These are phyloP conservation scores for Pogonocichla stellata DNA, from an alignment of 2,113 vertebrate genomes.

Conservation along the genomic window DNA sequence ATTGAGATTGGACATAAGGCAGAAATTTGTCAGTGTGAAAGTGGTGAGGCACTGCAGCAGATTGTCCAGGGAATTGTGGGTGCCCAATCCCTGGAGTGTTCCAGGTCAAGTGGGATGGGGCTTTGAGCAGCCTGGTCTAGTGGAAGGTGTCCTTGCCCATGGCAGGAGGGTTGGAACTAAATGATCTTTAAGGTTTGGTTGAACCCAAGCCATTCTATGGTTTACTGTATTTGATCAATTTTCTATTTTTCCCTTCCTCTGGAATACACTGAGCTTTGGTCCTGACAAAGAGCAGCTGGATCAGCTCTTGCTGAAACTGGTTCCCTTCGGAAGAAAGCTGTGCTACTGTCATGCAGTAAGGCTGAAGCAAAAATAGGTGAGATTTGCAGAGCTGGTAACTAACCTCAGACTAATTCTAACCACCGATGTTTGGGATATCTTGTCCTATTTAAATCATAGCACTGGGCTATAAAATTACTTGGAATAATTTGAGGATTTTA, in stretches of 20 bases:
- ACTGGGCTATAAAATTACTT: background rate
- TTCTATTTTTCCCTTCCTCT: background rate
- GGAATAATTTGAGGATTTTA: background rate
- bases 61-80: background rate
- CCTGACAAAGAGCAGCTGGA: background rate
- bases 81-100: background rate
- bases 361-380: background rate
- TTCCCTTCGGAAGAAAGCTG: background rate
- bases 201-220: background rate
- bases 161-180: background rate
- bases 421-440: background rate
- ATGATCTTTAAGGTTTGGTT: background rate
- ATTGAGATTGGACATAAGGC: rapidly evolving
- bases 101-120: background rate
- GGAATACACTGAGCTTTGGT: background rate
- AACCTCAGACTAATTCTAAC: background rate
- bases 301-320: background rate
- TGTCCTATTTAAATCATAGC: background rate
- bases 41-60: background rate
- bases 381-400: background rate
- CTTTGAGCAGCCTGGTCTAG: background rate
- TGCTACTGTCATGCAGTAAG: background rate
- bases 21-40: rapidly evolving
- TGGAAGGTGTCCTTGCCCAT: background rate
- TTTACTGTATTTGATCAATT: background rate